Evolutionary conservation across 2,113 vertebrate genomes (phyloP).

Genomic region (Limanda limanda): DNA sequence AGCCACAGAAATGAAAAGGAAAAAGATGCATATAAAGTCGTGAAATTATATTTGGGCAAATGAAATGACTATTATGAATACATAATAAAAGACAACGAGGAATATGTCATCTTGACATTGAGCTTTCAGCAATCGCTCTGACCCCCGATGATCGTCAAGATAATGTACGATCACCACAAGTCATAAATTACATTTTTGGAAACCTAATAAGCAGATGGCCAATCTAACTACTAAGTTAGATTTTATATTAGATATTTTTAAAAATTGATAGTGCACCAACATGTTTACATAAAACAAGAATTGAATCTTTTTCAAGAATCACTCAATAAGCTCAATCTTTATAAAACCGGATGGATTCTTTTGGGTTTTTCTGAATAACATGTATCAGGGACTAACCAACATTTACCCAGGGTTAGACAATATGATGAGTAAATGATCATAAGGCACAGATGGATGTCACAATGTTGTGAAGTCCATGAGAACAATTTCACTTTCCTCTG

Average conservation of each 20-base stretch:
- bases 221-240: background rate
- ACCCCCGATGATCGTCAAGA: background rate
- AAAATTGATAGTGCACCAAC: too few species aligned
- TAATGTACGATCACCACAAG: background rate
- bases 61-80: background rate
- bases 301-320: background rate
- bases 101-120: background rate
- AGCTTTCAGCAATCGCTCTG: background rate
- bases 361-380: too few species aligned
- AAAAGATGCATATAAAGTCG: background rate
- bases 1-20: background rate
- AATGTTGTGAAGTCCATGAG: too few species aligned
- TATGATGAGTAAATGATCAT: background rate
- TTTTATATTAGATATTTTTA: too few species aligned
- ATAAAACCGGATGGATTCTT: too few species aligned
- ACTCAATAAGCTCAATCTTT: background rate
- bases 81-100: background rate
- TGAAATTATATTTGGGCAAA: background rate
- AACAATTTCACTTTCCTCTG: too few species aligned
- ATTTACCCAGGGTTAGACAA: too few species aligned
- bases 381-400: too few species aligned
- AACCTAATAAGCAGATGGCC: conserved; percentile 17
- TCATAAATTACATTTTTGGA: background rate
- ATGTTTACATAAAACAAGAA: background rate
- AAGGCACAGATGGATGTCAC: too few species aligned